phyloP scores from a whole-genome alignment of 2,797 vertebrate species.

The Anniella stebbinsi region DNA sequence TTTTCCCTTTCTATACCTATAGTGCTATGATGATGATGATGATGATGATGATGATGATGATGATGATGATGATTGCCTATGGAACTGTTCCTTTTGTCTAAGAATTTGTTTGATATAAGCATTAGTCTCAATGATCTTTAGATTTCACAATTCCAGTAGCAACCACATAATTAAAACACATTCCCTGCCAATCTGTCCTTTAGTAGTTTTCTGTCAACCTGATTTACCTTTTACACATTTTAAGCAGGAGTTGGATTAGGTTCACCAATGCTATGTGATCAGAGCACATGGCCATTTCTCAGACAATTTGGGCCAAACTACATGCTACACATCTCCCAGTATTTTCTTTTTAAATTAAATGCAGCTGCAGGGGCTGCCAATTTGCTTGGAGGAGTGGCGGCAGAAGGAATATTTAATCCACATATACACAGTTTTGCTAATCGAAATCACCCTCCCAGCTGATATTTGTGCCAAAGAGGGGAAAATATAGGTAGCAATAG shows the following conservation, averaged over 20 bases:
- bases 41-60: too few species aligned
- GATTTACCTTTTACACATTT: not conserved
- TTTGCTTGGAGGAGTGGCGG: not conserved
- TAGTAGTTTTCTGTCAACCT: not conserved
- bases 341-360: not conserved
- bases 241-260: not conserved
- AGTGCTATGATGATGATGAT: not conserved
- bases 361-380: not conserved
- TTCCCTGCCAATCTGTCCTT: not conserved
- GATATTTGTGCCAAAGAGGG: not conserved
- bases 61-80: too few species aligned
- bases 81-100: not conserved
- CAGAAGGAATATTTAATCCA: not conserved
- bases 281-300: not conserved
- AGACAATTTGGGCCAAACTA: not conserved
- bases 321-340: not conserved
- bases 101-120: not conserved
- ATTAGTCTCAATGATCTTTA: not conserved
- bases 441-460: not conserved
- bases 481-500: not conserved
- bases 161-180: not conserved
- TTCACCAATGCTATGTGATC: not conserved
- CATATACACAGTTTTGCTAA: not conserved
- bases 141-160: not conserved
- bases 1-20: not conserved